Base-by-base conservation (phyloP, 2,888 invertebrate genomes). In the Harpalus rubripes region DNA sequence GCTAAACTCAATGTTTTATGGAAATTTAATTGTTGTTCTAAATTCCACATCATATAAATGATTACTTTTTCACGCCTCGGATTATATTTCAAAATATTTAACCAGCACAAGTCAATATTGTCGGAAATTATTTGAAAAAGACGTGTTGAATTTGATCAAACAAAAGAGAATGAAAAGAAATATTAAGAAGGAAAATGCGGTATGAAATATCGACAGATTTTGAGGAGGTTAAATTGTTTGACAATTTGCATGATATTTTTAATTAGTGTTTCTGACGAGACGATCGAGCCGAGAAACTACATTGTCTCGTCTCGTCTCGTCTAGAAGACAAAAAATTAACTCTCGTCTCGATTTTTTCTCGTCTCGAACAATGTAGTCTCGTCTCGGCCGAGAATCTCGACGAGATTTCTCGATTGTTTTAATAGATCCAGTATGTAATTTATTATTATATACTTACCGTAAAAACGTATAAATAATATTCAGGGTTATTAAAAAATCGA, bases 11-110 rank as follows among this genome's bases (percentile, higher is more conserved):
- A 41, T 74, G 72, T 74, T 74, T 68, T 74, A 74, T 74, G 72
- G 72, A 74, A 74, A 74, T 74, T 74, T 74, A 74, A 74, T 74
- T 74, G 52, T 74, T 74, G 72, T 52, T 74, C 15, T 74, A 74
- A 74, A 74, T 74, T 44, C 15, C 15, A 18, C 1, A 74, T 44
- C 52, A 74, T 44, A 52, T 74, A 44, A 74, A 74, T 52, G 44
- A 74, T 68, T 68, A 15, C 18, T 15, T 65, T 65, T 68, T 68
- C 26, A 39, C 26, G 32, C 32, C 26, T 26, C 12, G 32, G 68
- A 68, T 68, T 18, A 68, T 26, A 39, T 68, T 68, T 15, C n/a
- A n/a, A 32, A 12, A 39, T 68, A 68, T 68, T 68, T 68, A 39
- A 12, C 39, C 10, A 68, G 68, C 12, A n/a, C 12, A 63, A 68